Base-by-base conservation (phyloP, 2,113 vertebrate species). In the Eublepharis macularius region DNA sequence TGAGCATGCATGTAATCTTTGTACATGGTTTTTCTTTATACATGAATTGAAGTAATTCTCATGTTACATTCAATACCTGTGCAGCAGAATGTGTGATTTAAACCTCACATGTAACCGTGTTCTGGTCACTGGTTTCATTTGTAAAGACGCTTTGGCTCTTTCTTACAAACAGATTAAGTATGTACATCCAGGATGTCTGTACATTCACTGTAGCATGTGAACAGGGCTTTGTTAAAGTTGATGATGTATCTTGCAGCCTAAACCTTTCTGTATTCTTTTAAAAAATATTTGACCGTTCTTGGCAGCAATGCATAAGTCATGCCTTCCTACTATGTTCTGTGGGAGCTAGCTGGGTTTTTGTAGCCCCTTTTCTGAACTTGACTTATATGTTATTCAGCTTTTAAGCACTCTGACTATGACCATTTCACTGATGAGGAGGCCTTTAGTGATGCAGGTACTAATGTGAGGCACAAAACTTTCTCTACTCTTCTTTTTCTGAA, bases 401-500 rank as follows among this genome's bases (percentile, higher is more conserved):
- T 96, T 91, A 97, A 95, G 90, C 91, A 95, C 83, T 94, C 95
- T 93, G 97, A 97, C 85, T 97, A 96, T 88, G 95, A 95, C 1
- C 94, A 89, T 77, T 94, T 97, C 95, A 96, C 96, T 87, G 98
- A 98, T 74, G 96, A 95, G 81, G 97, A 97, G 91, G 91, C 88
- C 2, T 95, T 93, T 94, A 97, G 96, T 86, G 95, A 95, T 54
- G 92, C 93, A 86, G 94, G 95, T 95, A 96, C 89, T 84, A n/a
- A 87, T 91, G 84, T 96, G 94, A 93, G 92, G 85, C 36, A 54
- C 49, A 11, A 78, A 88, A 47, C 14, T 49, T 87, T 90, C 82
- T 68, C 4, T 92, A 74, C 82, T 84, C 26, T 75, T 82, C 81
- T 49, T 85, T 78, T 70, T 36, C 13, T 77, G 83, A 92, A 87